Conservation (phyloP, 2,888 invertebrate genomes). For the Leptinotarsa haldemani region DNA sequence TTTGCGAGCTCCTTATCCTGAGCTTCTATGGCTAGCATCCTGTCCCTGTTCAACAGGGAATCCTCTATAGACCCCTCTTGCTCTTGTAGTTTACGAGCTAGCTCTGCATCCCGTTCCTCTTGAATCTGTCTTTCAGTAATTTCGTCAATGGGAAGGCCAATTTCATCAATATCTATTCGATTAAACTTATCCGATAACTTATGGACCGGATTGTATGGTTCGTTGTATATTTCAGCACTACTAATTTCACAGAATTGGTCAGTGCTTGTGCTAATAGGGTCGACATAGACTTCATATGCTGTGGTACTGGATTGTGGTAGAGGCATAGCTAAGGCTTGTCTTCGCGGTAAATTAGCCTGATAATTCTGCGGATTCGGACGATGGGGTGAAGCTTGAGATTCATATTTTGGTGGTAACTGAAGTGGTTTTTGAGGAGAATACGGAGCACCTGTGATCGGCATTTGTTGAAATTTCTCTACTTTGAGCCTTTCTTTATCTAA, state of each 20-base stretch:
- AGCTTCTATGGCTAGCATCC: slow-evolving; percentile 80
- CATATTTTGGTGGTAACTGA: slow-evolving; percentile 47
- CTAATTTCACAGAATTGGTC: slow-evolving; percentile 40
- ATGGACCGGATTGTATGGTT: slow-evolving; percentile 56
- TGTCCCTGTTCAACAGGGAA: slow-evolving; percentile 66
- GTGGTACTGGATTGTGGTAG: slow-evolving; percentile 53
- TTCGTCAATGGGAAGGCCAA: slow-evolving; percentile 68
- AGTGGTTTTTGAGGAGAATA: slow-evolving; percentile 52
- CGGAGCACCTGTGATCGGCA: slow-evolving; percentile 28
- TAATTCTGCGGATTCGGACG: slow-evolving; percentile 56
- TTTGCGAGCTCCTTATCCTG: slow-evolving; percentile 83
- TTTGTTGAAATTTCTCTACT: slow-evolving; percentile 46
- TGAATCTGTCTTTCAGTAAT: slow-evolving; percentile 72
- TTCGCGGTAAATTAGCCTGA: slow-evolving; percentile 56
- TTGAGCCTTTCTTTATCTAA: slow-evolving; percentile 63
- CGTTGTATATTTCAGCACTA: slow-evolving; percentile 59
- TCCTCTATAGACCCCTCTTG: slow-evolving; percentile 76
- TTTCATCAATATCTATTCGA: slow-evolving; percentile 61
- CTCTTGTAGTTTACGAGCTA: slow-evolving; percentile 81
- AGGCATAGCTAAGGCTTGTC: slow-evolving; percentile 63
- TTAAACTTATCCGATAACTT: slow-evolving; percentile 56
- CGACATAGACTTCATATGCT: slow-evolving; percentile 52
- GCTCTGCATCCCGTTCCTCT: slow-evolving; percentile 80
- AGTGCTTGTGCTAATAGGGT: slow-evolving; percentile 39
- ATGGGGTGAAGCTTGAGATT: slow-evolving; percentile 55